Conservation (phyloP, 2,888 invertebrate species). For the Polydrusus tereticollis region DNA sequence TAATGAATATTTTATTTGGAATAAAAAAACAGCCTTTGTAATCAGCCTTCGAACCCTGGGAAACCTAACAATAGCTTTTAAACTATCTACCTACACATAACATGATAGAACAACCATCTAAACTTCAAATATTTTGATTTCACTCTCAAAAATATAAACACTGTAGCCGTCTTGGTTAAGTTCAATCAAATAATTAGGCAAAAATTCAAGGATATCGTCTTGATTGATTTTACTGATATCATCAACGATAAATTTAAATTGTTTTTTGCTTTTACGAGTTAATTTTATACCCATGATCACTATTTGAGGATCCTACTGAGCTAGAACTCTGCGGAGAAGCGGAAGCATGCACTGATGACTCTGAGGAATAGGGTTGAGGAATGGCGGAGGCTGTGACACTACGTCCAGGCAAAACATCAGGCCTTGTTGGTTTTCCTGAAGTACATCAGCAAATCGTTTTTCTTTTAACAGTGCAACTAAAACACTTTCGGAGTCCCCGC, state of each 20-base stretch:
- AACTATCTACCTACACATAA: background rate
- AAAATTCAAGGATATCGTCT: background rate
- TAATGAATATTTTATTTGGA: background rate
- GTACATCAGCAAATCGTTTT: too few relatives aligned
- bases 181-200: slow-evolving; percentile 1
- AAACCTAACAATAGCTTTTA: background rate
- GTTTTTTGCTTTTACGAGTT: slow-evolving; percentile 5
- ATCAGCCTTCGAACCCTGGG: background rate
- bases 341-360: too few relatives aligned
- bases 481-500: too few relatives aligned
- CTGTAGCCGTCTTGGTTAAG: background rate
- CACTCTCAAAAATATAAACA: background rate
- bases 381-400: too few relatives aligned
- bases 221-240: background rate
- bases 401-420: too few relatives aligned
- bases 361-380: too few relatives aligned
- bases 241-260: slow-evolving; percentile 11
- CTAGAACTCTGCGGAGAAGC: too few relatives aligned
- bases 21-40: background rate
- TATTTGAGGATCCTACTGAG: slow-evolving; percentile 7
- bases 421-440: too few relatives aligned
- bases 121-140: background rate
- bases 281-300: background rate
- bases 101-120: background rate
- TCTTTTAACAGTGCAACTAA: too few relatives aligned